Evolutionary conservation across 2,888 invertebrate genomes (phyloP), one percentile per base, ranked within the genome.

Genomic region (Cybosia mesomella): DNA sequence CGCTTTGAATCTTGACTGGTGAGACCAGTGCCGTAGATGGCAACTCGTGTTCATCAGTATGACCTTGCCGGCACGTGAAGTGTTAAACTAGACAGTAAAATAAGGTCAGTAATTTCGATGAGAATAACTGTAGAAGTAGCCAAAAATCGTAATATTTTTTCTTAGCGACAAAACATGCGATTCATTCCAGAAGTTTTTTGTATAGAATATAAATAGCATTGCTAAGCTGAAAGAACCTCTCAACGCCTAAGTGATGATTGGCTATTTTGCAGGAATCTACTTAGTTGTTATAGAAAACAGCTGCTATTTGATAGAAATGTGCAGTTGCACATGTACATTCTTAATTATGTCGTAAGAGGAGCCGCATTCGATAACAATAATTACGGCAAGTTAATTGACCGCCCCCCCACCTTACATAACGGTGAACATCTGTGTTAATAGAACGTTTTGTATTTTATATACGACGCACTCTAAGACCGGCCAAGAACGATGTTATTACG

Each of bases 401-500:
- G 78, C 79, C 79, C 75, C 79, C 79, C 75, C 77, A 79, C 76
- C 81, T 93, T 92, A 90, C 85, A 87, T 92, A 93, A 93, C 83
- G 77, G 77, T 91, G 91, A 89, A 85, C 92, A 93, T 92, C 91
- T 93, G 90, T 93, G 93, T 93, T 91, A 93, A 92, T 90, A 85
- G 87, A 85, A 85, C 85, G 81, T 85, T 87, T 87, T 85, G 83
- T 87, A 82, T 83, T 76, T 79, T 78, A 80, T 81, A 85, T 77
- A 76, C 65, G 69, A 77, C 78, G 75, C 76, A 82, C 83, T 77
- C 76, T 71, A 75, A 77, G 18, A 74, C 72, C 65, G 66, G 73
- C 60, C 65, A 74, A 79, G 66, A 76, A 77, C 64, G 59, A 65
- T 77, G 73, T 71, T 77, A 70, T 66, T 67, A 54, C 64, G 73